Evolutionary conservation across 2,113 vertebrate genomes (phyloP).

Genomic region (Callorhinus ursinus): DNA sequence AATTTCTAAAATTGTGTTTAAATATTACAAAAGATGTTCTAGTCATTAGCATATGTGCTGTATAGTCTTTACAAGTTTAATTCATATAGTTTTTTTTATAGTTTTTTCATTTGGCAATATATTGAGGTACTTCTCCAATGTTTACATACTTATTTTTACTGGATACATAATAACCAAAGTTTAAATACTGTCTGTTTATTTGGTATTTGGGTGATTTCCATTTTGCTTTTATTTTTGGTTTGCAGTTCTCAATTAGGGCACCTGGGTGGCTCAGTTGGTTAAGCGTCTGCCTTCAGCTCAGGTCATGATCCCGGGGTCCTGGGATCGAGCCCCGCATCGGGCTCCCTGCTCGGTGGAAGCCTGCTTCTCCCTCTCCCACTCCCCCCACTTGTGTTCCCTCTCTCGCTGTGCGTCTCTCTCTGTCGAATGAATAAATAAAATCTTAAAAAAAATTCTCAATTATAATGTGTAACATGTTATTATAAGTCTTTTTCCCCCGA

Average conservation of each 20-base stretch:
- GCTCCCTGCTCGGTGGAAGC: too few relatives aligned
- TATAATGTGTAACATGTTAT: not conserved
- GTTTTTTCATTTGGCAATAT: slow-evolving; percentile 7
- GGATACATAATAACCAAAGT: not conserved
- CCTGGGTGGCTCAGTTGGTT: too few relatives aligned
- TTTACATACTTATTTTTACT: slow-evolving; percentile 43
- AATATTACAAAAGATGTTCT: not conserved
- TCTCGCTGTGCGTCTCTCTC: too few relatives aligned
- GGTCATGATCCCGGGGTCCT: too few relatives aligned
- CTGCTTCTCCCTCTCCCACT: too few relatives aligned
- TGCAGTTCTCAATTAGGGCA: slow-evolving; percentile 15
- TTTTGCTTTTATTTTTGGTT: slow-evolving; percentile 37
- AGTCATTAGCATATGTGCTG: not conserved
- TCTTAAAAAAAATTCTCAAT: not conserved
- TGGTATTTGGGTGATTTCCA: slow-evolving; percentile 26
- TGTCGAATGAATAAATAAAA: too few relatives aligned
- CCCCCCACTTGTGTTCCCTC: too few relatives aligned
- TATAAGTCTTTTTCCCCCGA: not conserved
- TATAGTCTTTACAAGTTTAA: not conserved
- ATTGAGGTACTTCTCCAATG: not conserved
- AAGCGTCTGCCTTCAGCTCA: too few relatives aligned
- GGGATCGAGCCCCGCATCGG: too few relatives aligned
- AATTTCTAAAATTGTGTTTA: slow-evolving; percentile 20
- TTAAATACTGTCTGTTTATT: slow-evolving; percentile 6
- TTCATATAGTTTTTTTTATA: not conserved